Evolutionary conservation across 2,113 vertebrate genomes (phyloP).

Genomic region (Ploceus nigricollis): DNA sequence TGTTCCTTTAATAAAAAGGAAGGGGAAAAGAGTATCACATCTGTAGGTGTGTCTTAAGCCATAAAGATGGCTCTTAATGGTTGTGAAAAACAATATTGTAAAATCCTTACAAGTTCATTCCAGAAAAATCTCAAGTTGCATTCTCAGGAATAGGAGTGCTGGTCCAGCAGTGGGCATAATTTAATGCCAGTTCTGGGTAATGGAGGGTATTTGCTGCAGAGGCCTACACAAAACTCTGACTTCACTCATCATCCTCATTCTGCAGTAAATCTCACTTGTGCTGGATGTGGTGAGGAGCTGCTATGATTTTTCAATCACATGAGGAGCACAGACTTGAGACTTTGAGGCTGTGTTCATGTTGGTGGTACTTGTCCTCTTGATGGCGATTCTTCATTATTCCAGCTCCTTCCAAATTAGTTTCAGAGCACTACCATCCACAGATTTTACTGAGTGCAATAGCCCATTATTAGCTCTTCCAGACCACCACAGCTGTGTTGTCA

Average conservation of each 20-base stretch:
- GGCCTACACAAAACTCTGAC: background rate
- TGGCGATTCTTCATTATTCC: background rate
- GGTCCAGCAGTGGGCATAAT: background rate
- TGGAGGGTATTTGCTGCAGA: background rate
- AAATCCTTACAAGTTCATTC: background rate
- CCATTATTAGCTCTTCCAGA: background rate
- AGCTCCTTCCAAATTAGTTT: background rate
- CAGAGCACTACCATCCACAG: background rate
- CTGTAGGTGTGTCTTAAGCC: background rate
- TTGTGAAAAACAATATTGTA: background rate
- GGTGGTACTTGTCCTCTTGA: background rate
- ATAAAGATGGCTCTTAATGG: background rate
- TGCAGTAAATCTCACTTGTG: background rate
- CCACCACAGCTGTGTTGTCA: background rate
- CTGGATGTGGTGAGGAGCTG: background rate
- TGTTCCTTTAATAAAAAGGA: background rate
- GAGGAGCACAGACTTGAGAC: background rate
- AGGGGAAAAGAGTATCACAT: too few species aligned
- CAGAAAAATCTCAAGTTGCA: background rate
- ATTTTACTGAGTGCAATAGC: background rate
- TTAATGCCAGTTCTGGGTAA: background rate
- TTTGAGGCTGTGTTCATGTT: background rate
- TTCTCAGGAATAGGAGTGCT: background rate
- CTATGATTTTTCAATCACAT: fast-evolving
- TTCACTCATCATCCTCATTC: background rate